Evolutionary conservation across 1,140 invertebrate species (phyloP).

Genomic region (Drosophila malerkotliana): DNA sequence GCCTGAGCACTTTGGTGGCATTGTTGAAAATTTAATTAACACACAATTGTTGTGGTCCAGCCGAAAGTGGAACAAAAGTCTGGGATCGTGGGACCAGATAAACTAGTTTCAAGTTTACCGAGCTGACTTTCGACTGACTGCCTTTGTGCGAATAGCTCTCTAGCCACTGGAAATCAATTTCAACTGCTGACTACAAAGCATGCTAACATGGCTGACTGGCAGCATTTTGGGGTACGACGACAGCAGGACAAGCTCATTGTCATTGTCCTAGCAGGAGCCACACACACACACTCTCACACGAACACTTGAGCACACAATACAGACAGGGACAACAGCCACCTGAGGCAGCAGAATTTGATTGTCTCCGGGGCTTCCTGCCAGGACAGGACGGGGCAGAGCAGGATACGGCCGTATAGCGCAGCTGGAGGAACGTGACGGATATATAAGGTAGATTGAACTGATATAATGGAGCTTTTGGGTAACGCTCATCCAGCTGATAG

Average conservation of each 20-base stretch:
- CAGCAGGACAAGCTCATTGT: slow-evolving; percentile 45
- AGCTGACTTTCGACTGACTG: slow-evolving; percentile 10
- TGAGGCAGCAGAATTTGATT: slow-evolving; percentile 49
- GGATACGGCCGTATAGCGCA: slow-evolving; percentile 4
- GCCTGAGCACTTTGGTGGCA: slow-evolving; percentile 21
- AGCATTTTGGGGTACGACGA: slow-evolving; percentile 40
- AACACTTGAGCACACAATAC: background rate
- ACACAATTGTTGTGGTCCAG: slow-evolving; percentile 59
- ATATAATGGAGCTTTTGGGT: slow-evolving; percentile 39
- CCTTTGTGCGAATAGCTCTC: slow-evolving; percentile 24
- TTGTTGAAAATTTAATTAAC: slow-evolving; percentile 76
- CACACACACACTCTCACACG: slow-evolving; percentile 5
- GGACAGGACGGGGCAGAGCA: background rate
- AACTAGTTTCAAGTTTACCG: slow-evolving; percentile 50
- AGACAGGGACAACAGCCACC: slow-evolving; percentile 24
- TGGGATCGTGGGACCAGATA: slow-evolving; percentile 32
- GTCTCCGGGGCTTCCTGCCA: slow-evolving; percentile 41
- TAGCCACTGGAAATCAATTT: slow-evolving; percentile 61
- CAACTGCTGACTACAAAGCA: slow-evolving; percentile 45
- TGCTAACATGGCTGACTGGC: slow-evolving; percentile 45
- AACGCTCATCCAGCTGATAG: slow-evolving; percentile 9
- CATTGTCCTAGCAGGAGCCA: slow-evolving; percentile 22
- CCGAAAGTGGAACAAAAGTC: slow-evolving; percentile 6
- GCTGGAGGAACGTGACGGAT: slow-evolving; percentile 39
- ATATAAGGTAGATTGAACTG: slow-evolving; percentile 44